Conservation (phyloP, 2,797 vertebrate genomes). For the Sciurus carolinensis region DNA sequence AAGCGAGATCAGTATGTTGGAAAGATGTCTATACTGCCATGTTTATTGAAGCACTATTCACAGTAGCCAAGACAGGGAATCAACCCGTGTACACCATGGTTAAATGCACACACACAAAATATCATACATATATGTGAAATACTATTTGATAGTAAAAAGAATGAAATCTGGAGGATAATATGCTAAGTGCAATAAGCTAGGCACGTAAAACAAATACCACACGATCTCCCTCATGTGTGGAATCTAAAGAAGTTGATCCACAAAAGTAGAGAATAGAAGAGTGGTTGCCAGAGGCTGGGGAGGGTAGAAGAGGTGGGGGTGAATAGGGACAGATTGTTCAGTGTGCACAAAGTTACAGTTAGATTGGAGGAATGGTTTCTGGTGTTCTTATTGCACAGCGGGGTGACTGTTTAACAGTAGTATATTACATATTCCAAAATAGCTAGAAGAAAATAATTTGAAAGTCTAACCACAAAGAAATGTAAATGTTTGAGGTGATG, state of each 20-base stretch:
- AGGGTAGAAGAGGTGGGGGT: too few relatives aligned
- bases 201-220: not conserved
- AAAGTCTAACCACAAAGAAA: not conserved
- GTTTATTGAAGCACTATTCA: not conserved
- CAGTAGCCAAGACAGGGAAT: not conserved
- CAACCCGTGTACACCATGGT: too few relatives aligned
- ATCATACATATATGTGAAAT: not conserved
- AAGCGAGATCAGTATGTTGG: not conserved
- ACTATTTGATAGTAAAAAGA: not conserved
- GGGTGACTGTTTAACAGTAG: not conserved
- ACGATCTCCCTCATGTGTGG: not conserved
- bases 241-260: not conserved
- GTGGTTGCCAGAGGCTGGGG: not conserved
- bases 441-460: not conserved
- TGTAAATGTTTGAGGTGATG: not conserved
- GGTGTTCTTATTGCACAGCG: not conserved
- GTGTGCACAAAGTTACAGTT: not conserved
- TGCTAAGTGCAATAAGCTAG: not conserved
- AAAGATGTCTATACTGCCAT: not conserved
- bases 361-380: not conserved
- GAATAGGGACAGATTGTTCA: too few relatives aligned
- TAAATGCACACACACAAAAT: not conserved
- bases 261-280: not conserved
- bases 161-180: not conserved
- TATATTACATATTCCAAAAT: not conserved